phyloP scores from a whole-genome alignment of 2,888 invertebrate genomes.

The Notodonta dromedarius region DNA sequence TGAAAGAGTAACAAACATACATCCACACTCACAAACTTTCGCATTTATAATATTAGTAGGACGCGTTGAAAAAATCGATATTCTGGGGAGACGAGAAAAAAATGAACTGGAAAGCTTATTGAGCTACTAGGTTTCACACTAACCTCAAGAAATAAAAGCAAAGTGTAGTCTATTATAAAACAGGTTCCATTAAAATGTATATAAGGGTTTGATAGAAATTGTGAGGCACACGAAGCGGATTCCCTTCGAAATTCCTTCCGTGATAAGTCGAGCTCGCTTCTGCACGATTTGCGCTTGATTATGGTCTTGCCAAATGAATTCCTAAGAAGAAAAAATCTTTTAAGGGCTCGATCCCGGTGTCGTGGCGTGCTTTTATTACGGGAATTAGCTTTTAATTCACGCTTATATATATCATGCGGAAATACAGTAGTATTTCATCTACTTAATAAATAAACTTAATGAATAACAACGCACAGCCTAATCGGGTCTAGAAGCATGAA shows the following conservation, averaged over 20 bases:
- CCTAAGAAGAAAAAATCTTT: slow-evolving; percentile 49
- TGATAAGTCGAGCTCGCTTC: slow-evolving; percentile 62
- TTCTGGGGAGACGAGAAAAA: no score
- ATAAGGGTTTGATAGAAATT: slow-evolving; percentile 44
- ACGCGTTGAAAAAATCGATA: no score
- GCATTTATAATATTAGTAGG: no score
- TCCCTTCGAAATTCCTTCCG: slow-evolving; percentile 59
- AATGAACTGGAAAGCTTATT: no score
- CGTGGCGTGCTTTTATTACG: slow-evolving; percentile 31
- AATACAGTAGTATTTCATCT: no score
- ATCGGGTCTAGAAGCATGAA: no score
- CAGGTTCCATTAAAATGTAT: slow-evolving; percentile 33
- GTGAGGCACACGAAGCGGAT: slow-evolving; percentile 49
- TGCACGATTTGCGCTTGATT: slow-evolving; percentile 73
- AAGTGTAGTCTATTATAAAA: slow-evolving; percentile 21
- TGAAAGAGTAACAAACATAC: no score
- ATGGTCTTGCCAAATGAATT: slow-evolving; percentile 61
- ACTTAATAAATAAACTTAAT: no score
- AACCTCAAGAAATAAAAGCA: no score
- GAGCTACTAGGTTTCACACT: no score
- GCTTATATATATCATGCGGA: slow-evolving; percentile 4
- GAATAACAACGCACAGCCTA: no score
- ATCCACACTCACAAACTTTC: no score
- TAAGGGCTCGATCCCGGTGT: slow-evolving; percentile 24
- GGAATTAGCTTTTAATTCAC: slow-evolving; percentile 35